A percentile compares a stretch with the other conserved stretches of the same genome.
Evolutionary conservation across 1,140 invertebrate species (phyloP).

Genomic region (Papilio helenus): DNA sequence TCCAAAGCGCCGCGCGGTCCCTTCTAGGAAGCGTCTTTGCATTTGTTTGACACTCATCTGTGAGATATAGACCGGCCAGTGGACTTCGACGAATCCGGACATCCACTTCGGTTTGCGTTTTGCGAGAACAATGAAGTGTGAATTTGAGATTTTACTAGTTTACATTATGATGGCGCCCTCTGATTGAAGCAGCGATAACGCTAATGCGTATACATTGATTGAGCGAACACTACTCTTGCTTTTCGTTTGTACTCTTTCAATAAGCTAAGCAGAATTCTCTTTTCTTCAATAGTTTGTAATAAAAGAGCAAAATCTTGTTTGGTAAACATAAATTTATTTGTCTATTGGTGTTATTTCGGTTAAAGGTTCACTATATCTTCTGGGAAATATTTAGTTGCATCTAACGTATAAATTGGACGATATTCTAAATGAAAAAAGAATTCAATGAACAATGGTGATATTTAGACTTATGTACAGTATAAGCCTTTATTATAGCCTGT

Average conservation of each 20-base stretch:
- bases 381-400: not conserved
- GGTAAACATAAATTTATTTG: not conserved
- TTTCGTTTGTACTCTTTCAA: constrained; percentile 3
- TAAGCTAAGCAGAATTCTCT: not conserved
- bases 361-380: not conserved
- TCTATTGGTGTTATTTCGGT: not conserved
- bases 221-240: not conserved
- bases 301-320: not conserved
- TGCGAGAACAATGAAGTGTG: constrained; percentile 64
- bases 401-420: not conserved
- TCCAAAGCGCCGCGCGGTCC: constrained; percentile 74
- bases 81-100: constrained; percentile 69
- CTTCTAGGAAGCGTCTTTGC: constrained; percentile 74
- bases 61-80: constrained; percentile 76
- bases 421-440: not conserved
- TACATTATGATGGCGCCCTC: constrained; percentile 31
- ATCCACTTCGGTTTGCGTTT: constrained; percentile 52
- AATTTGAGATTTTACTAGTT: constrained; percentile 58
- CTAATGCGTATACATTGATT: constrained; percentile 17
- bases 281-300: not conserved
- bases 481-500: not conserved
- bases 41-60: constrained; percentile 78
- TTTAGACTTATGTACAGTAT: not conserved
- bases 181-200: constrained; percentile 26
- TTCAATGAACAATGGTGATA: not conserved